These are phyloP conservation scores for Galbula dea DNA, from an alignment of 2,113 vertebrate species.

Conservation along the genomic window DNA sequence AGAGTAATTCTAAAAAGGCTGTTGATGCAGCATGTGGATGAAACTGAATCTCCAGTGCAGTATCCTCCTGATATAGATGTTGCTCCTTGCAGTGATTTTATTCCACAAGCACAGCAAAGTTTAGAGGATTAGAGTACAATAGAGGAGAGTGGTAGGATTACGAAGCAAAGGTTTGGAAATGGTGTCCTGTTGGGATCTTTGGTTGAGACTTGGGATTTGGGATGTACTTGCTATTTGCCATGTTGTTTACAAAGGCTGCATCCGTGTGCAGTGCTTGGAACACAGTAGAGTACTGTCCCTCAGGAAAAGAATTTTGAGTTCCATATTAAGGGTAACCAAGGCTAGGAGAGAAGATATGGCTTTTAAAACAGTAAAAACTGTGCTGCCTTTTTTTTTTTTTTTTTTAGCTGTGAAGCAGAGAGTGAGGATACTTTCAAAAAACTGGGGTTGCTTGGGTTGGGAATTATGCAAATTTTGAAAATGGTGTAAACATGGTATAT, in stretches of 20 bases:
- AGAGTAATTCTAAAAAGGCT: neutral
- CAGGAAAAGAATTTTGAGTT: neutral
- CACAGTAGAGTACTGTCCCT: neutral
- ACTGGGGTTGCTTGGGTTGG: neutral
- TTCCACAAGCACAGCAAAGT: rapidly evolving
- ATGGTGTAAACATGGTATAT: neutral
- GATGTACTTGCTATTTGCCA: neutral
- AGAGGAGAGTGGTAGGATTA: neutral
- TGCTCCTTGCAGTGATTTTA: neutral
- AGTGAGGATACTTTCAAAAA: neutral
- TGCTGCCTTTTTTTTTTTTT: neutral
- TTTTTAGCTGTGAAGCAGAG: neutral
- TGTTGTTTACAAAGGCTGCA: neutral
- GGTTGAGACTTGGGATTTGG: neutral
- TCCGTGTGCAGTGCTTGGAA: neutral
- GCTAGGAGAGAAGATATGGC: neutral
- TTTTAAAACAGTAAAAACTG: neutral
- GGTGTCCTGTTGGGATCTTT: neutral
- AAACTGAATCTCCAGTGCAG: neutral
- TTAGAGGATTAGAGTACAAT: neutral
- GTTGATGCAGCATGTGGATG: neutral
- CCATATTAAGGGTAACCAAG: neutral
- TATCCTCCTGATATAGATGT: neutral
- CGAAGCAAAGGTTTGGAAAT: neutral
- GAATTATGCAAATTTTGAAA: neutral